Evolutionary conservation across 1,140 invertebrate species (phyloP).

Genomic region (Drosophila tsacasi): DNA sequence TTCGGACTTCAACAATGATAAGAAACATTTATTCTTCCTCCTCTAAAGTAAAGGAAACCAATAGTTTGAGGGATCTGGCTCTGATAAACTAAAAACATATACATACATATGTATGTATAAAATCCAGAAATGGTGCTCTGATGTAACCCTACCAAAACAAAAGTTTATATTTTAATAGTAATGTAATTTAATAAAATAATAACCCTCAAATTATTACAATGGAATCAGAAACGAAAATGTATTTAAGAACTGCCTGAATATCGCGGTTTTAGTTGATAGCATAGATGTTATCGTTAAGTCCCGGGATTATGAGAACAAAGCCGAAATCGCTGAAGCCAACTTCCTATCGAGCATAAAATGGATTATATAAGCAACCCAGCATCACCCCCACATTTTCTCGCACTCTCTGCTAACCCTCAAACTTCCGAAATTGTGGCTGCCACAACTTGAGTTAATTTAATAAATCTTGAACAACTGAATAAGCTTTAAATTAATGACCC

Average conservation of each 20-base stretch:
- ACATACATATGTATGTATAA: neutral
- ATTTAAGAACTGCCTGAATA: neutral
- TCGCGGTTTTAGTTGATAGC: neutral
- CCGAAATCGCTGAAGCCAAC: slow-evolving; percentile 34
- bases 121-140: neutral
- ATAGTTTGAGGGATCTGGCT: too few relatives aligned
- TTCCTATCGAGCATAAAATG: slow-evolving; percentile 15
- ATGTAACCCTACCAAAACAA: neutral
- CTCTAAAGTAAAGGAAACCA: neutral
- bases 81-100: too few relatives aligned
- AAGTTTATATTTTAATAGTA: neutral
- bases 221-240: neutral
- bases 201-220: neutral
- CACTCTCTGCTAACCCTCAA: neutral
- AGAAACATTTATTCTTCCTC: neutral
- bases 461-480: slow-evolving; percentile 85
- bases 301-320: slow-evolving; percentile 22
- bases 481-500: slow-evolving; percentile 85
- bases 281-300: slow-evolving; percentile 15
- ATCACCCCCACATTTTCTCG: slow-evolving; percentile 1
- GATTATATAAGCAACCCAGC: slow-evolving; percentile 8
- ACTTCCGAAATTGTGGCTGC: slow-evolving; percentile 37
- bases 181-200: neutral
- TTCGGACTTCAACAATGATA: neutral
- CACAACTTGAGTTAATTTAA: slow-evolving; percentile 85